These are phyloP conservation scores for Brachionus paranguensis DNA, from an alignment of 1,140 invertebrate species.

Conservation along the genomic window DNA sequence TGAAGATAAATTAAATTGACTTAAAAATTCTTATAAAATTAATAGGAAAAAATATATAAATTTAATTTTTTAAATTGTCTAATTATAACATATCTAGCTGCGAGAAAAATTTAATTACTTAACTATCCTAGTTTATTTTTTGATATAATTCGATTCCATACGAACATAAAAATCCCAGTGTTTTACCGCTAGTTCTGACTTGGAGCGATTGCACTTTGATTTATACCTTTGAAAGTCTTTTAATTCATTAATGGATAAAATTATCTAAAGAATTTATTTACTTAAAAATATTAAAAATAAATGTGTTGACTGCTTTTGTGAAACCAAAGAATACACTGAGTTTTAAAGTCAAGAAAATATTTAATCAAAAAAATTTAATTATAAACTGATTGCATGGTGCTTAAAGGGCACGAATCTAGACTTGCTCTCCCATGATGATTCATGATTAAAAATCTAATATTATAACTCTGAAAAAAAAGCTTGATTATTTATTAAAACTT, in stretches of 20 bases:
- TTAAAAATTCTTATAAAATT: too few species aligned
- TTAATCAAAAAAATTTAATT: not conserved
- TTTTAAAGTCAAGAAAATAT: not conserved
- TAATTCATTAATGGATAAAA: too few species aligned
- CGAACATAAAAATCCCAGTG: not conserved
- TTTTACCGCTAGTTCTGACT: not conserved
- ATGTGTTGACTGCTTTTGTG: not conserved
- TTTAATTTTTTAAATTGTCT: not conserved
- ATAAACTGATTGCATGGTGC: not conserved
- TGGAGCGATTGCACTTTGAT: not conserved
- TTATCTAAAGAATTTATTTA: not conserved
- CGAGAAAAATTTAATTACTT: not conserved
- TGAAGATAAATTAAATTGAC: too few species aligned
- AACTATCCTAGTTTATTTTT: not conserved
- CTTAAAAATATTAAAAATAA: not conserved
- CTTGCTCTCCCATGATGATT: not conserved
- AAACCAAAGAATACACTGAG: not conserved
- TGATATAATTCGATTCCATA: not conserved
- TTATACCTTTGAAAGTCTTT: not conserved
- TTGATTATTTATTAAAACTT: not conserved
- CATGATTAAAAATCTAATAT: not conserved
- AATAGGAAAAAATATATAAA: not conserved
- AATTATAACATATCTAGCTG: not conserved
- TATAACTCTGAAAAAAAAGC: not conserved
- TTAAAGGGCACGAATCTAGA: not conserved